A percentile compares a stretch with the other conserved stretches of the same genome.
Evolutionary conservation across 1,140 invertebrate genomes (phyloP).

Genomic region (Drosophila arizonae): DNA sequence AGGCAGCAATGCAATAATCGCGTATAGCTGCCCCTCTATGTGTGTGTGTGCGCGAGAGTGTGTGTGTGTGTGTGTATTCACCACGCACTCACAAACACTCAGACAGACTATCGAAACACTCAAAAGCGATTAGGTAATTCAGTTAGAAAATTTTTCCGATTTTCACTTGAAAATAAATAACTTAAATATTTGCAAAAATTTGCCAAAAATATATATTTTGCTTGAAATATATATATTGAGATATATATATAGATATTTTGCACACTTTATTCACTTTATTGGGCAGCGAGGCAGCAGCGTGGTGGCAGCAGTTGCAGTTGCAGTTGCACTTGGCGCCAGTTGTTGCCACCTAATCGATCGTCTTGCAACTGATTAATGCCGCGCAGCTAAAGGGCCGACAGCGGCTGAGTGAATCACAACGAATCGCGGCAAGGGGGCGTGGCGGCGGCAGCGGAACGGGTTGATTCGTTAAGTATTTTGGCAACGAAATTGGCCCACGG

Average conservation of each 20-base stretch:
- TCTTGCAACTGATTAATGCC: conserved; percentile 81
- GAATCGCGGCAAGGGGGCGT: background rate
- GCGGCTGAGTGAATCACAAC: conserved; percentile 50
- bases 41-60: background rate
- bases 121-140: conserved; percentile 72
- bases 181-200: conserved; percentile 13
- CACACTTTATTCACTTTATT: conserved; percentile 3
- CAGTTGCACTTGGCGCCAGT: conserved; percentile 50
- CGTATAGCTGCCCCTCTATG: background rate
- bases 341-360: conserved; percentile 81
- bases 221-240: background rate
- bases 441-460: too few species aligned
- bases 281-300: conserved; percentile 5
- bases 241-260: too few species aligned
- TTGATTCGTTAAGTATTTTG: conserved; percentile 27
- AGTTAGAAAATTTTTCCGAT: conserved; percentile 39
- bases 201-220: conserved; percentile 1
- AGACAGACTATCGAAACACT: conserved; percentile 13
- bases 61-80: conserved; percentile 39
- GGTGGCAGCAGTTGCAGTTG: background rate
- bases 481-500: conserved; percentile 38
- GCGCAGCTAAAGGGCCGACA: conserved; percentile 50
- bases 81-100: conserved; percentile 61
- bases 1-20: conserved; percentile 47
- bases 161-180: background rate